These are phyloP conservation scores for Eumerus sabulonum DNA, from an alignment of 2,888 invertebrate genomes.

Conservation along the genomic window DNA sequence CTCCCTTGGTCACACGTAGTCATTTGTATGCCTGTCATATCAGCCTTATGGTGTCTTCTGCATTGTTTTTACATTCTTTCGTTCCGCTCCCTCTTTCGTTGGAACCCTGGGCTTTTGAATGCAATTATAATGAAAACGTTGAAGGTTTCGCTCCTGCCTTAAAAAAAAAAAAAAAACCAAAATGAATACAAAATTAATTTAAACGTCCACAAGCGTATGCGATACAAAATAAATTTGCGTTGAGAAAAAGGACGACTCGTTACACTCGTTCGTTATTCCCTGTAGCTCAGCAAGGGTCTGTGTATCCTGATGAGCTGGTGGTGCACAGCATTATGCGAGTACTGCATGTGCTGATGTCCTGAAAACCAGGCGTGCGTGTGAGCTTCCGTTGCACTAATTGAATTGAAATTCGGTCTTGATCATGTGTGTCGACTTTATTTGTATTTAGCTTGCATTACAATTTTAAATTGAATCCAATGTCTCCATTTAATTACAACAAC, in stretches of 20 bases:
- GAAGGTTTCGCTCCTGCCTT: conserved; percentile 27
- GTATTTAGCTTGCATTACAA: conserved; percentile 44
- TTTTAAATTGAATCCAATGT: conserved; percentile 42
- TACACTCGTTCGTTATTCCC: not conserved
- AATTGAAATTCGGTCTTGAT: conserved; percentile 56
- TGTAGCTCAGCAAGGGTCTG: not conserved
- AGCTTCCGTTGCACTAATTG: conserved; percentile 50
- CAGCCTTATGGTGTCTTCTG: not conserved
- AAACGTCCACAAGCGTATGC: not conserved
- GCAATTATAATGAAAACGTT: conserved; percentile 48
- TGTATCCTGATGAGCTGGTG: conserved; percentile 8
- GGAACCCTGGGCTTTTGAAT: conserved; percentile 28
- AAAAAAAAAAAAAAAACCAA: too few relatives aligned
- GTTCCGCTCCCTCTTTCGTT: conserved; percentile 13
- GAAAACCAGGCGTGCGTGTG: conserved; percentile 27
- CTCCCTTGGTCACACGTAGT: conserved; percentile 22
- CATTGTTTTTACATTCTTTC: conserved; percentile 5
- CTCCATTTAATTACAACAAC: conserved; percentile 19
- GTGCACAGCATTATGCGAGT: conserved; percentile 1
- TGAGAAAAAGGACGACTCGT: conserved; percentile 7
- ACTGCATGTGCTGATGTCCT: conserved; percentile 2
- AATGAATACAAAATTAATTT: too few relatives aligned
- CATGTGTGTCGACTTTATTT: conserved; percentile 30
- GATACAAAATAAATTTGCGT: conserved; percentile 1
- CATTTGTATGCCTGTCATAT: not conserved